Conservation (phyloP, 2,113 vertebrate genomes). For the Pycnonotus jocosus region DNA sequence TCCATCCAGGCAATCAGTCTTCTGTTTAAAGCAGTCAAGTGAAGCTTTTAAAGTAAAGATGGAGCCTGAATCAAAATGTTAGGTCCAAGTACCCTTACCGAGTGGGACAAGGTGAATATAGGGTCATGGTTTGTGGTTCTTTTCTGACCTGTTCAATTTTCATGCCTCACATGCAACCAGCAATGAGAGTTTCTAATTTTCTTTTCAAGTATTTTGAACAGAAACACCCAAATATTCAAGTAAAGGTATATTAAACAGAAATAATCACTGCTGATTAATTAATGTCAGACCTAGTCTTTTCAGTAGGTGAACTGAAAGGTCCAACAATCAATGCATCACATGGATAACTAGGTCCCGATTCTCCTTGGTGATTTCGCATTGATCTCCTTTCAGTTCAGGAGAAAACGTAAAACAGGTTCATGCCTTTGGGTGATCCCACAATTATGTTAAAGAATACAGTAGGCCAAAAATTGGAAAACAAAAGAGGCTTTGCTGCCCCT, state of each 20-base stretch:
- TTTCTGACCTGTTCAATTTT: not conserved
- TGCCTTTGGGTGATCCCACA: not conserved
- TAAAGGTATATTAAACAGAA: not conserved
- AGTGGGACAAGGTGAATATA: not conserved
- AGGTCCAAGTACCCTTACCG: not conserved
- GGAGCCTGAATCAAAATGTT: not conserved
- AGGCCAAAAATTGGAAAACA: not conserved
- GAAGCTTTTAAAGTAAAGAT: constrained; percentile 14
- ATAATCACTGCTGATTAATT: not conserved
- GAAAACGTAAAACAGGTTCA: not conserved
- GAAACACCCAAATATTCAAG: not conserved
- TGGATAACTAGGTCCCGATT: not conserved
- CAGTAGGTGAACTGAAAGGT: not conserved
- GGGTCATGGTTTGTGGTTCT: not conserved
- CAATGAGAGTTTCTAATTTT: not conserved
- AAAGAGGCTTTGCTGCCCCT: not conserved
- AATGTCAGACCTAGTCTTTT: not conserved
- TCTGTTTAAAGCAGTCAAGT: constrained; percentile 8
- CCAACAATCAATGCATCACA: not conserved
- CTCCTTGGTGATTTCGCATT: not conserved
- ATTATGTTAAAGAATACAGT: not conserved
- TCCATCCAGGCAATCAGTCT: not conserved
- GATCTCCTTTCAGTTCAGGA: not conserved
- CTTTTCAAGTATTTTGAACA: not conserved
- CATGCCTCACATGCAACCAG: not conserved